Conservation (phyloP, 2,888 invertebrate genomes). For the Patella depressa region DNA sequence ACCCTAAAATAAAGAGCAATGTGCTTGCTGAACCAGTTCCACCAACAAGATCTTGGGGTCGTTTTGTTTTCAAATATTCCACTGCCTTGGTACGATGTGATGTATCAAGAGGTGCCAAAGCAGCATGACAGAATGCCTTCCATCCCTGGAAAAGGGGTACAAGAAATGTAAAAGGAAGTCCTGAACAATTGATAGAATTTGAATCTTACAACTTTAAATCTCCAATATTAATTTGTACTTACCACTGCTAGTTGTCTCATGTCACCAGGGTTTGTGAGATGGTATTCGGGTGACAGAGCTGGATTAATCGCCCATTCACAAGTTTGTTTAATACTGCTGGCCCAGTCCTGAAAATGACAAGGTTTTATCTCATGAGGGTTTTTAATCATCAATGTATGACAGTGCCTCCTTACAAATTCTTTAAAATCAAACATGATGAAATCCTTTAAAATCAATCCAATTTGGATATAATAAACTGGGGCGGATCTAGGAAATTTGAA, state of each 20-base stretch:
- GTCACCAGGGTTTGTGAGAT: constrained; percentile 31
- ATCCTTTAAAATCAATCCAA: too few relatives aligned
- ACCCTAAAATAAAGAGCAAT: constrained; percentile 51
- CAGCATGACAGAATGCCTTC: constrained; percentile 56
- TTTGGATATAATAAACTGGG: too few relatives aligned
- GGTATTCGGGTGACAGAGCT: constrained; percentile 34
- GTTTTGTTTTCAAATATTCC: constrained; percentile 44
- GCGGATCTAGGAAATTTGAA: too few relatives aligned
- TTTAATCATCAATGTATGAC: too few relatives aligned
- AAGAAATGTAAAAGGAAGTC: too few relatives aligned
- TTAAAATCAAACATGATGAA: too few relatives aligned
- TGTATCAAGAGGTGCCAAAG: constrained; percentile 46
- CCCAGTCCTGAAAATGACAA: constrained; percentile 51
- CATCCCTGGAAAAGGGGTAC: constrained; percentile 44
- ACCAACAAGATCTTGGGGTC: constrained; percentile 49
- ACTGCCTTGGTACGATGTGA: constrained; percentile 47
- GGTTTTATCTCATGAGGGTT: neutral
- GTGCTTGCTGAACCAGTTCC: constrained; percentile 57
- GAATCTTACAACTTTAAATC: too few relatives aligned
- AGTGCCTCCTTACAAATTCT: too few relatives aligned
- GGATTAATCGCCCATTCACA: constrained; percentile 52
- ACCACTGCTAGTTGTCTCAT: constrained; percentile 38
- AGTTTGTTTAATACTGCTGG: constrained; percentile 44
- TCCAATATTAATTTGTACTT: constrained; percentile 1
- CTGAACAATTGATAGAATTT: too few relatives aligned